A percentile compares a stretch with the other conserved stretches of the same genome.
These are phyloP conservation scores for Laupala kohalensis DNA, from an alignment of 1,140 invertebrate genomes.

Conservation along the genomic window DNA sequence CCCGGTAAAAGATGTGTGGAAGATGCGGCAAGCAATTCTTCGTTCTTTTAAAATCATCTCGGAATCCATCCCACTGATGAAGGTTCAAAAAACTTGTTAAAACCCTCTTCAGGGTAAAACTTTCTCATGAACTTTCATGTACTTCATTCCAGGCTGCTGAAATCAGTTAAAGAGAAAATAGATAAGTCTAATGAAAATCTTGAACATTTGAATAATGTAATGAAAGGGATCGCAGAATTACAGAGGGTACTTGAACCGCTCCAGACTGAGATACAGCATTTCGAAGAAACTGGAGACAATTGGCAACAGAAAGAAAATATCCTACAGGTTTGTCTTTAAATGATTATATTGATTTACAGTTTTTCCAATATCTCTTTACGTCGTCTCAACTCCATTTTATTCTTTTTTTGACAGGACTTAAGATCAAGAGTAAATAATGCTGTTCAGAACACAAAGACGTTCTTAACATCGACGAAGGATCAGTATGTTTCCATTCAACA, in stretches of 20 bases:
- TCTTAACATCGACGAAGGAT: constrained; percentile 48
- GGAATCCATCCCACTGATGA: too few species aligned
- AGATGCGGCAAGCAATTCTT: too few species aligned
- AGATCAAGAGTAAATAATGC: constrained; percentile 35
- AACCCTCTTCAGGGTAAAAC: too few species aligned
- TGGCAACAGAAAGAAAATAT: constrained; percentile 17
- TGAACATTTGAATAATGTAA: constrained; percentile 33
- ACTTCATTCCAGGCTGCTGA: too few species aligned
- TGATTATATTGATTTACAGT: neutral
- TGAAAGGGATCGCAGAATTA: constrained; percentile 47
- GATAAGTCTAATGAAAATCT: constrained; percentile 16
- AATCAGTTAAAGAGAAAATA: constrained; percentile 35
- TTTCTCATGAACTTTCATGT: too few species aligned
- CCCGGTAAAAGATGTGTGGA: too few species aligned
- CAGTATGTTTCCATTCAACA: constrained; percentile 53
- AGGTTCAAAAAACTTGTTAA: too few species aligned
- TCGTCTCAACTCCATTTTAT: neutral
- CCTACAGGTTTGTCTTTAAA: constrained; percentile 19
- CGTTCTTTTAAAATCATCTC: too few species aligned
- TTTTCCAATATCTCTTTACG: too few species aligned
- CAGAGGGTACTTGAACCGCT: constrained; percentile 46
- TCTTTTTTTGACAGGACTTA: constrained; percentile 1
- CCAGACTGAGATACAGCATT: constrained; percentile 42
- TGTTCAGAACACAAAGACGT: constrained; percentile 41
- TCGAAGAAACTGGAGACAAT: constrained; percentile 53